These are phyloP conservation scores for Hystrix brachyura DNA, from an alignment of 2,113 vertebrate genomes.

Conservation along the genomic window DNA sequence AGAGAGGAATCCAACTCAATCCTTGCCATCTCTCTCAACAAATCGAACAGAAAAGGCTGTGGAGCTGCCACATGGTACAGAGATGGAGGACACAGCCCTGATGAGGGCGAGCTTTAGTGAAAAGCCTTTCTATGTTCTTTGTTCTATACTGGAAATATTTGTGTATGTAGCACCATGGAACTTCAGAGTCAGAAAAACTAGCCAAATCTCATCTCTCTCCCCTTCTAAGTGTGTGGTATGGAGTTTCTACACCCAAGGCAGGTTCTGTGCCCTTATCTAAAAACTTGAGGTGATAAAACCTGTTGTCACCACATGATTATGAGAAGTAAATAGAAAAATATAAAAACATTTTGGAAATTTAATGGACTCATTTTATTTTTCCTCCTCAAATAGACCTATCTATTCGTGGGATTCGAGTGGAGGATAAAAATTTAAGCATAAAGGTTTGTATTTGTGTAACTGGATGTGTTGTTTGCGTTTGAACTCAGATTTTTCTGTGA, in stretches of 20 bases:
- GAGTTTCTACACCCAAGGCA: neutral
- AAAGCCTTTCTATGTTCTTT: neutral
- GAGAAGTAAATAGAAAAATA: neutral
- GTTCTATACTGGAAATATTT: neutral
- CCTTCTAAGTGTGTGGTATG: neutral
- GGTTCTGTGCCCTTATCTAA: neutral
- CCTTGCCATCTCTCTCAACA: neutral
- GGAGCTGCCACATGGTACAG: neutral
- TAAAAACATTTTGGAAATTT: neutral
- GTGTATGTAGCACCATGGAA: neutral
- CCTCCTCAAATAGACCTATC: neutral
- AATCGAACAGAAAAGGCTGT: neutral
- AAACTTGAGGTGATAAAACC: neutral
- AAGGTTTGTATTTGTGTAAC: conserved; percentile 8
- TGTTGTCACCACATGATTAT: neutral
- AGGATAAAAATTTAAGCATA: neutral
- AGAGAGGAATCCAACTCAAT: neutral
- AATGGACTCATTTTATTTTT: neutral
- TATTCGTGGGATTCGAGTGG: neutral
- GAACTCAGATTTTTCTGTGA: conserved; percentile 18
- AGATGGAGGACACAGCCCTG: rapidly evolving
- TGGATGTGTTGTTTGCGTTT: neutral
- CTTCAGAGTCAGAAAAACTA: neutral
- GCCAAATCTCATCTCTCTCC: neutral
- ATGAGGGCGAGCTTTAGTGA: neutral